A percentile compares a stretch with the other conserved stretches of the same genome.
These are phyloP conservation scores for Ischnura elegans DNA, from an alignment of 2,888 invertebrate genomes.

Conservation along the genomic window DNA sequence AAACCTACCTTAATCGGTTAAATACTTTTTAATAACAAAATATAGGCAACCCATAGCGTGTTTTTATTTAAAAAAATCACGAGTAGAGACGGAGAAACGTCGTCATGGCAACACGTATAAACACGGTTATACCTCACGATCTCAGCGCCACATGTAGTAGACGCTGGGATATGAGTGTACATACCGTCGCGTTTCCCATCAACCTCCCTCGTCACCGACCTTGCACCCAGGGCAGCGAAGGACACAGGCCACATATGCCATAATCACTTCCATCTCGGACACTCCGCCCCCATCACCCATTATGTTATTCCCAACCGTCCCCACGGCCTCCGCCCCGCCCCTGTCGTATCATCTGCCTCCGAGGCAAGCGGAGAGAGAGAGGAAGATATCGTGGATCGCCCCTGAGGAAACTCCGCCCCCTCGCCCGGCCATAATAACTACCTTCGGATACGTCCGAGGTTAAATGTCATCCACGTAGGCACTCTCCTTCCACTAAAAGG, in stretches of 20 bases:
- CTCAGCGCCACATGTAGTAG: too few relatives aligned
- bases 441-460: slow-evolving; percentile 9
- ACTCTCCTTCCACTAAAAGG: background rate
- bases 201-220: background rate
- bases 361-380: background rate
- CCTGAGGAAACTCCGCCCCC: background rate
- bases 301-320: background rate
- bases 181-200: too few relatives aligned
- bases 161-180: too few relatives aligned
- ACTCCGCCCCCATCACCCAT: background rate
- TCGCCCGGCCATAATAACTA: background rate
- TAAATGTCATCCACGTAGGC: background rate
- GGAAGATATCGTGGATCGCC: background rate
- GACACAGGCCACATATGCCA: background rate
- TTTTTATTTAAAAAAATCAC: too few relatives aligned
- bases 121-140: too few relatives aligned
- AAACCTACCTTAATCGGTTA: too few relatives aligned
- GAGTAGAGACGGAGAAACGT: too few relatives aligned
- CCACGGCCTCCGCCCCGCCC: background rate
- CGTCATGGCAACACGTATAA: too few relatives aligned
- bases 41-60: too few relatives aligned
- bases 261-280: background rate
- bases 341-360: background rate
- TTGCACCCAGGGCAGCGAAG: background rate
- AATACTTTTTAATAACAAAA: too few relatives aligned